Conservation (phyloP, 2,113 vertebrate species). For the Hipposideros armiger region DNA sequence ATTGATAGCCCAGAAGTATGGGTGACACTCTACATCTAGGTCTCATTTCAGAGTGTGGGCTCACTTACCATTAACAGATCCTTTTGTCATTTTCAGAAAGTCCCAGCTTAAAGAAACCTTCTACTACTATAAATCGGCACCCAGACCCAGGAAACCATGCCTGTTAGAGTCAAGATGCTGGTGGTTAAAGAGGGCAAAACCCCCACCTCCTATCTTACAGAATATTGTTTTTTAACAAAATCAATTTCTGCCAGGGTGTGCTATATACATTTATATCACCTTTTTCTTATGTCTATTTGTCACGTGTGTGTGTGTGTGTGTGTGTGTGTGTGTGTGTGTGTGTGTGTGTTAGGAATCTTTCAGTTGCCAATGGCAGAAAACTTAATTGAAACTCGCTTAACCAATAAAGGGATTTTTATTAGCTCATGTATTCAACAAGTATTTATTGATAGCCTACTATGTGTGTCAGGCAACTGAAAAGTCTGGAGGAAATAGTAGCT, state of each 20-base stretch:
- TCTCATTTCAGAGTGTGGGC: slow-evolving; percentile 38
- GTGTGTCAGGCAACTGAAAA: background rate
- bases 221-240: slow-evolving; percentile 7
- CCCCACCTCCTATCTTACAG: background rate
- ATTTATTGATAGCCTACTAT: slow-evolving; percentile 1
- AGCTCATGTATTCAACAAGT: background rate
- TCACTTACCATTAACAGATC: slow-evolving; percentile 57
- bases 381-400: background rate
- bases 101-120: slow-evolving; percentile 33
- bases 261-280: background rate
- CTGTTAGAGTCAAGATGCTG: background rate
- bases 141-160: background rate
- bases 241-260: background rate
- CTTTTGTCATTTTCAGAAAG: slow-evolving; percentile 51
- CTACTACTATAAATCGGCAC: slow-evolving; percentile 28
- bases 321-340: background rate
- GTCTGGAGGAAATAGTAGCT: background rate
- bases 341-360: background rate
- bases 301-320: background rate
- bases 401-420: slow-evolving; percentile 8
- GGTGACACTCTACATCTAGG: background rate
- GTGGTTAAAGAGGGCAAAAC: background rate
- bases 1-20: slow-evolving; percentile 30
- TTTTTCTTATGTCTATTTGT: background rate
- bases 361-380: slow-evolving; percentile 18